phyloP scores from a whole-genome alignment of 1,140 invertebrate genomes.

The Euwallacea fornicatus region DNA sequence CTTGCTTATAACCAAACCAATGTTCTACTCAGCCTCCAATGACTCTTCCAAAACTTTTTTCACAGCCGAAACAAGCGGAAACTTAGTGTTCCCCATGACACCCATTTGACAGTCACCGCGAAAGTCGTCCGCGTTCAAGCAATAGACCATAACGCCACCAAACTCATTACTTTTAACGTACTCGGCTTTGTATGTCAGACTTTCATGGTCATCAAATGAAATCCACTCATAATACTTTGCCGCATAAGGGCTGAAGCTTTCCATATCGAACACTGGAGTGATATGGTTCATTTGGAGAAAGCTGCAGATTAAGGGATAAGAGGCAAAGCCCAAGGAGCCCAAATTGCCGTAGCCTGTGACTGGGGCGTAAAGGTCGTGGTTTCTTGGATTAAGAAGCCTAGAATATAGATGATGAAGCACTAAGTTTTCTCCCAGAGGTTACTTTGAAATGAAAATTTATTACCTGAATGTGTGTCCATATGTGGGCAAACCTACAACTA shows the following conservation, averaged over 20 bases:
- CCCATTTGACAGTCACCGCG: conserved; percentile 43
- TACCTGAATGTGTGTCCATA: conserved; percentile 83
- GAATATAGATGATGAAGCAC: conserved; percentile 32
- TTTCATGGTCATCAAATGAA: conserved; percentile 80
- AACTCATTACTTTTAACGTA: conserved; percentile 66
- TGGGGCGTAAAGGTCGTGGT: conserved; percentile 70
- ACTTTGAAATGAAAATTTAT: conserved; percentile 34
- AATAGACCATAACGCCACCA: conserved; percentile 76
- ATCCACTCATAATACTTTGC: conserved; percentile 80
- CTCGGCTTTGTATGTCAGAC: conserved; percentile 71
- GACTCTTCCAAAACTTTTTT: conserved; percentile 23
- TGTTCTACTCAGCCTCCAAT: neutral
- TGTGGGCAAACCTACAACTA: conserved; percentile 86
- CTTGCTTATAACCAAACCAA: neutral
- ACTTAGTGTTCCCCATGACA: conserved; percentile 22
- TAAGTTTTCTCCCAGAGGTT: neutral
- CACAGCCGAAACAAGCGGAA: conserved; percentile 43
- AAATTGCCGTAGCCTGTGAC: conserved; percentile 66
- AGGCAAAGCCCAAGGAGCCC: conserved; percentile 70
- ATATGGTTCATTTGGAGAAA: conserved; percentile 62
- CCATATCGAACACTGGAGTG: conserved; percentile 62
- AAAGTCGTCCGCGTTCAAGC: conserved; percentile 72
- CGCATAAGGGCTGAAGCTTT: conserved; percentile 77
- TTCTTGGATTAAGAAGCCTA: conserved; percentile 67
- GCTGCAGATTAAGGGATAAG: conserved; percentile 68